Evolutionary conservation across 2,113 vertebrate species (phyloP).

Genomic region (Oryzias woworae): DNA sequence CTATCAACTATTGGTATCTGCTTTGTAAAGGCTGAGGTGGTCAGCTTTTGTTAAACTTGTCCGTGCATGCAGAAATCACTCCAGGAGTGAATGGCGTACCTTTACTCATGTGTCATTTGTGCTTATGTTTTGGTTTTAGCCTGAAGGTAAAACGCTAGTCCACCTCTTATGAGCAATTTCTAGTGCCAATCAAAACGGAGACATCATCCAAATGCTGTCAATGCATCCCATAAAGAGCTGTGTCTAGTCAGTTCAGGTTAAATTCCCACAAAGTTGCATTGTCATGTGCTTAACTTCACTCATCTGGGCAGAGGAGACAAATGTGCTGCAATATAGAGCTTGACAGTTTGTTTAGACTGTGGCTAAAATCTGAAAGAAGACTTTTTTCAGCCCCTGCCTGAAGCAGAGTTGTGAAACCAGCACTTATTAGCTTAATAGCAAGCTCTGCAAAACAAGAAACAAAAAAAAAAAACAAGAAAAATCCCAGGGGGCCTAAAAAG

Average conservation of each 20-base stretch:
- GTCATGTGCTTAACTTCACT: conserved; percentile 12
- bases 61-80: conserved; percentile 24
- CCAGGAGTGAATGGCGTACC: conserved; percentile 13
- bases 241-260: conserved; percentile 29
- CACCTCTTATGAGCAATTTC: conserved; percentile 10
- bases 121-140: conserved; percentile 22
- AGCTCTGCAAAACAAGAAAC: not conserved
- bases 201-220: conserved; percentile 24
- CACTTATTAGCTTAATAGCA: conserved; percentile 47
- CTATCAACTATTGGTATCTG: not conserved
- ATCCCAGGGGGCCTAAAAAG: conserved; percentile 16
- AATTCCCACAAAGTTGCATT: conserved; percentile 32
- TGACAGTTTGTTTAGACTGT: conserved; percentile 55
- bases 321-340: conserved; percentile 7
- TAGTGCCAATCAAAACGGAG: conserved; percentile 20
- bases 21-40: conserved; percentile 10
- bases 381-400: conserved; percentile 46
- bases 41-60: conserved; percentile 27
- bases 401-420: conserved; percentile 41
- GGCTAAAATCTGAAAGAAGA: conserved; percentile 30
- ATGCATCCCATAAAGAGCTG: conserved; percentile 16
- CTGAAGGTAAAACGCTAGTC: conserved; percentile 8
- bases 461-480: conserved; percentile 14
- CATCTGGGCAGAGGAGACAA: conserved; percentile 43
- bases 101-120: conserved; percentile 27